Evolutionary conservation across 2,113 vertebrate species (phyloP), one percentile per base, ranked within the genome.

Genomic region (Python bivittatus): DNA sequence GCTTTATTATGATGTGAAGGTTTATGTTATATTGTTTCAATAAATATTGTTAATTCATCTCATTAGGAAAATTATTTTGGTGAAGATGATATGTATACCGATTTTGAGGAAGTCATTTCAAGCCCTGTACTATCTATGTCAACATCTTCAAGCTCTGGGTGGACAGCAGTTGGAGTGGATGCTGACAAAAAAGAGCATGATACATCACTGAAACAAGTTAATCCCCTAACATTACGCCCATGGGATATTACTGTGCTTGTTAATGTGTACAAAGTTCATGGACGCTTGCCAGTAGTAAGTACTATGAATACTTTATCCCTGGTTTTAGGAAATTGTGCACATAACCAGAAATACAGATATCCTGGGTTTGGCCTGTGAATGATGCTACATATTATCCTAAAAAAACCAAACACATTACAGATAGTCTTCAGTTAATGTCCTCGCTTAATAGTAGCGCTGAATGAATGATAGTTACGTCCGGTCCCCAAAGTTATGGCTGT

Each of bases 201-300:
- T 44, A 92, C 93, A 42, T 97, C 98, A 25, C 60, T 95, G 89
- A 98, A 97, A 91, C 94, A 96, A 0, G 89, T 98, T 90, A 98
- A 99, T 94, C 99, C 99, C 0, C 97, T 99, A 33, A 96, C 98
- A 87, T 96, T 99, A 91, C 98, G 99, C 58, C 99, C 99, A 0
- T 99, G 99, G 99, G 99, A 99, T 93, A 99, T 99, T 96, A 99
- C 99, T 0, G 99, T 99, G 52, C 98, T 98, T 93, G 98, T 99
- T 92, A 99, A 99, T 97, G 97, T 99, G 90, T 98, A 99, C 97
- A 99, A 99, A 97, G 98, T 99, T 89, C 99, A 99, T 29, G 99
- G 99, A 12, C 97, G 98, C 29, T 98, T 99, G 92, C 99, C 99
- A 84, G 98, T 99, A 94, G 99, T 99, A 96, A 98, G 98, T 93